Percentiles rank a stretch among this genome's conserved stretches.
Conservation (phyloP, 2,888 invertebrate species). For the Ochropleura plecta region DNA sequence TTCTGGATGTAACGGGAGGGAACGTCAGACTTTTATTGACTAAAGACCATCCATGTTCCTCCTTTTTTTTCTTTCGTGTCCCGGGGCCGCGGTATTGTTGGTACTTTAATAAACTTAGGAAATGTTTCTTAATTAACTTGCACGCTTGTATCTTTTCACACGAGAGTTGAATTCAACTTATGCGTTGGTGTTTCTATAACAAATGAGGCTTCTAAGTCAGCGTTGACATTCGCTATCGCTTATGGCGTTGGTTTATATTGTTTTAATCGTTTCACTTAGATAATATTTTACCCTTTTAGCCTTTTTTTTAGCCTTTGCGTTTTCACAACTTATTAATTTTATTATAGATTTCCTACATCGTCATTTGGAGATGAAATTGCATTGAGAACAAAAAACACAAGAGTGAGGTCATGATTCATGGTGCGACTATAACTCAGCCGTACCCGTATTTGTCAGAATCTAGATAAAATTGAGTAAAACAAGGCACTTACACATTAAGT, state of each 20-base stretch:
- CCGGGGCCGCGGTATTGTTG: not conserved
- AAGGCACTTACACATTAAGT: conserved; percentile 27
- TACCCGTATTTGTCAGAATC: conserved; percentile 47
- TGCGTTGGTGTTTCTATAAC: not conserved
- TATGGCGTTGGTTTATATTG: not conserved
- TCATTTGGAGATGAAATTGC: conserved; percentile 1
- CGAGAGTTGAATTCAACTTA: not conserved
- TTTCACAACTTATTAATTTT: conserved; percentile 5
- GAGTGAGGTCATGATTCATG: conserved; percentile 9
- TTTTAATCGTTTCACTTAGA: not conserved
- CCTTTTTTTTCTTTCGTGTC: too few relatives aligned
- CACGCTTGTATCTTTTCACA: not conserved
- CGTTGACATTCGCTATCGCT: not conserved
- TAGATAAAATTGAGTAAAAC: conserved; percentile 54
- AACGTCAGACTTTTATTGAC: too few relatives aligned
- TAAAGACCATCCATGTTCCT: too few relatives aligned
- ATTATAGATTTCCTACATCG: conserved; percentile 19
- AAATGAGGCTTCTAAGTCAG: conserved; percentile 10
- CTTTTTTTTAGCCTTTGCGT: too few relatives aligned
- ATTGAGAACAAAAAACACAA: not conserved
- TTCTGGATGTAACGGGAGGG: too few relatives aligned
- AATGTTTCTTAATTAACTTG: conserved; percentile 11
- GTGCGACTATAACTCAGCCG: conserved; percentile 12
- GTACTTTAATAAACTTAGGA: not conserved
- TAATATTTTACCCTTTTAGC: conserved; percentile 1